Evolutionary conservation across 2,113 vertebrate species (phyloP), one percentile per base, ranked within the genome.

Genomic region (Coracopsis vasa): DNA sequence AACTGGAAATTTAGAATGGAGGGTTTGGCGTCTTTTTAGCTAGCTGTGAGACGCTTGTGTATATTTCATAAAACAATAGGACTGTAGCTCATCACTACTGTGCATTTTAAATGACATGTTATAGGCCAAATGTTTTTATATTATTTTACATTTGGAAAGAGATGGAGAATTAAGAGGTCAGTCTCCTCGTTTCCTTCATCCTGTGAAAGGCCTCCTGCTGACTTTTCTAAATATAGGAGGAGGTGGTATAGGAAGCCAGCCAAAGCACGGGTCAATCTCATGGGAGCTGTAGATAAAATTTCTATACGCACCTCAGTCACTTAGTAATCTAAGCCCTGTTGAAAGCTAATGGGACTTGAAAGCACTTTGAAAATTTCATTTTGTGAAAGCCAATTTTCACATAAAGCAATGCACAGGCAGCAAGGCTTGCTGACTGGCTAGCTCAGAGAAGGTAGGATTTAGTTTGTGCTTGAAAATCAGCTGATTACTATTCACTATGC

Each of bases 281-380:
- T n/a, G 54, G 62, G 85, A 92, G 54, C 60, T 62, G 11, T 58
- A 88, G 79, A 67, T 83, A 85, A 82, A 84, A 94, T 75, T 87
- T 88, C 80, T 87, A 23, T 9, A 2, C 61, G 70, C 37, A 37
- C 50, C 73, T 75, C 80, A 72, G 61, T 87, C 65, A 64, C 91
- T 91, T 90, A 66, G 72, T 82, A 83, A 88, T 95, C 60, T 93
- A 86, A 96, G 78, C 64, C 79, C 93, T 7, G 4, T 83, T 86
- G 80, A 92, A 94, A 93, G 71, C 90, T 95, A 94, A 94, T 95
- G 92, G 82, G 71, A 94, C 82, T 94, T 96, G 88, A 96, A 95
- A 95, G 95, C 74, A 35, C 79, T 92, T 95, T 6, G 62, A 75
- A 73, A 94, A 83, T 95, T 91, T 87, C 87, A 77, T 94, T 93